Conservation (phyloP, 2,797 vertebrate species). For the Phrynocephalus guinanensis region DNA sequence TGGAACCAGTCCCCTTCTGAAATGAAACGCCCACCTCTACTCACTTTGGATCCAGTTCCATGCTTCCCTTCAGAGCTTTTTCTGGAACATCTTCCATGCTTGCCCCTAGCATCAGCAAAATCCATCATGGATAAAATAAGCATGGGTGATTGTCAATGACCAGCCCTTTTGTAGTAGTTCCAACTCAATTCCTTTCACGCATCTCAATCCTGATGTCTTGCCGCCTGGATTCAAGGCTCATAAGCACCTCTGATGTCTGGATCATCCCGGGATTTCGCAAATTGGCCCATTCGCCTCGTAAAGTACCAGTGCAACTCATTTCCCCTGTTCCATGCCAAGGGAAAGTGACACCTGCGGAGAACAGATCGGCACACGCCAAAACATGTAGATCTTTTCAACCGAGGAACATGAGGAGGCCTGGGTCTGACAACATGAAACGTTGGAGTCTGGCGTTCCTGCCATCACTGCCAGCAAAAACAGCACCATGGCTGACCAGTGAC, state of each 20-base stretch:
- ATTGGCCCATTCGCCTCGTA: background rate
- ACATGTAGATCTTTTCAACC: conserved; percentile 13
- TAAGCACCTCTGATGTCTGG: background rate
- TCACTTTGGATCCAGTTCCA: background rate
- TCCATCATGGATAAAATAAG: background rate
- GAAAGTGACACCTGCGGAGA: conserved; percentile 35
- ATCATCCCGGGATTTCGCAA: background rate
- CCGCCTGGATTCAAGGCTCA: conserved; percentile 23
- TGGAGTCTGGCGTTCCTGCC: conserved; percentile 12
- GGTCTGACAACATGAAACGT: background rate
- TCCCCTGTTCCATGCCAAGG: conserved; percentile 33
- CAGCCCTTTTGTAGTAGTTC: conserved; percentile 39
- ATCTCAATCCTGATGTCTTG: conserved; percentile 3
- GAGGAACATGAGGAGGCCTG: background rate
- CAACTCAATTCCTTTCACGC: background rate
- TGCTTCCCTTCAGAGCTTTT: background rate
- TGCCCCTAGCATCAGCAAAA: rapidly evolving
- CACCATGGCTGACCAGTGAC: background rate
- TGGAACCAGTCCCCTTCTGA: no score
- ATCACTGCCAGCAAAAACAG: conserved; percentile 45
- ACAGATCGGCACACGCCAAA: background rate
- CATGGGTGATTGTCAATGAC: background rate
- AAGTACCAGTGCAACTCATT: conserved; percentile 46
- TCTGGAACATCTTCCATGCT: background rate
- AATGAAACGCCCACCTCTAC: no score